Conservation (phyloP, 2,113 vertebrate genomes). For the Sinocyclocheilus anshuiensis region DNA sequence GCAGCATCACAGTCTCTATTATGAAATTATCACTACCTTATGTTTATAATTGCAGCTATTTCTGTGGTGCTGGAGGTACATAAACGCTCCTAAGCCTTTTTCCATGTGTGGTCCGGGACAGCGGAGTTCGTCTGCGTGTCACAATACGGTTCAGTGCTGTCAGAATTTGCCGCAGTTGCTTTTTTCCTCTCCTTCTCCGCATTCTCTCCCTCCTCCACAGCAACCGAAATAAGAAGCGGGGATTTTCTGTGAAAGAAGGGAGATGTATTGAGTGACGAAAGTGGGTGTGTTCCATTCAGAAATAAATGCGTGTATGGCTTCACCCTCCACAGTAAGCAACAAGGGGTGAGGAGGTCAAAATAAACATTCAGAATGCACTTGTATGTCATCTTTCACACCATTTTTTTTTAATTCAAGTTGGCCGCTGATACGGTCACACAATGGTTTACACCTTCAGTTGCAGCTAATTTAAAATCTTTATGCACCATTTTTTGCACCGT, state of each 20-base stretch:
- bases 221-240: conserved; percentile 51
- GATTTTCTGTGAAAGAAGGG: conserved; percentile 61
- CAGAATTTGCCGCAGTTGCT: conserved; percentile 26
- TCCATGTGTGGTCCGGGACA: conserved; percentile 63
- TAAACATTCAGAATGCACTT: background rate
- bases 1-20: conserved; percentile 8
- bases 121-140: conserved; percentile 43
- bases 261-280: conserved; percentile 8
- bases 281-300: background rate
- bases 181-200: conserved; percentile 64
- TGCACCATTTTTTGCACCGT: too few species aligned
- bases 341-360: background rate
- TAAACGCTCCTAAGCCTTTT: conserved; percentile 60
- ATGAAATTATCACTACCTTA: background rate
- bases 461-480: background rate
- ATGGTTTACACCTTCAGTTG: background rate
- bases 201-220: conserved; percentile 59
- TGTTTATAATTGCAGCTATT: background rate
- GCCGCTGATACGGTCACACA: background rate
- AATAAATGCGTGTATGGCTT: background rate
- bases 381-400: background rate
- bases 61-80: background rate
- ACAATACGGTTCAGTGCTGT: conserved; percentile 44
- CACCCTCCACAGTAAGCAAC: background rate
- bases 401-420: background rate